Conservation (phyloP, 2,113 vertebrate species). For the Leiothrix lutea region DNA sequence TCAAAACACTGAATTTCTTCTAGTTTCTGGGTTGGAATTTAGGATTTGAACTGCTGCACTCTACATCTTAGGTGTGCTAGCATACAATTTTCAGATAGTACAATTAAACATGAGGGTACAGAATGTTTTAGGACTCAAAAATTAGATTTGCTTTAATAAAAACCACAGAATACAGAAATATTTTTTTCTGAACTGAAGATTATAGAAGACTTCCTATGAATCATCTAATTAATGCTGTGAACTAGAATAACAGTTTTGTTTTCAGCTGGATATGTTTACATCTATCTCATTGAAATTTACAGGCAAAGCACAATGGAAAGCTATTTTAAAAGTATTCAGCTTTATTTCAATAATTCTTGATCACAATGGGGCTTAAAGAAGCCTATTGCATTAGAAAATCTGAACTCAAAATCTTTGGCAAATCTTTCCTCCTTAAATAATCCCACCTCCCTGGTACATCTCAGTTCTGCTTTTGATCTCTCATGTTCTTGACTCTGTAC, state of each 20-base stretch:
- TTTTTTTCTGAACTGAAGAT: not conserved
- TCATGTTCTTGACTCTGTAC: not conserved
- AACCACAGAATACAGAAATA: not conserved
- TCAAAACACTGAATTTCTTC: not conserved
- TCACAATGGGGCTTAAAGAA: not conserved
- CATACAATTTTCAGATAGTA: not conserved
- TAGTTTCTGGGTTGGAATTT: not conserved
- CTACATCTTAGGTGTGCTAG: not conserved
- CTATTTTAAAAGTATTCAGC: not conserved
- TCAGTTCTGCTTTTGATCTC: not conserved
- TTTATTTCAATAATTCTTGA: not conserved
- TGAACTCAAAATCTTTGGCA: not conserved
- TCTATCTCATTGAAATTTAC: not conserved
- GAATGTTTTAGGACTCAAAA: not conserved
- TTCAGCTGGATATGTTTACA: not conserved
- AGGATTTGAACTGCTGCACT: not conserved
- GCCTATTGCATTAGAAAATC: not conserved
- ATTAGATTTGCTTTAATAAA: not conserved
- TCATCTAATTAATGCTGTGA: not conserved
- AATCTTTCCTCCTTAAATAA: not conserved
- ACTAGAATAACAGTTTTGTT: not conserved
- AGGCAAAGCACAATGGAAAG: not conserved
- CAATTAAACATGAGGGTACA: not conserved
- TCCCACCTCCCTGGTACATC: not conserved
- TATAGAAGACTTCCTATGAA: not conserved